These are phyloP conservation scores for Myripristis murdjan DNA, from an alignment of 2,797 vertebrate species.

Conservation along the genomic window DNA sequence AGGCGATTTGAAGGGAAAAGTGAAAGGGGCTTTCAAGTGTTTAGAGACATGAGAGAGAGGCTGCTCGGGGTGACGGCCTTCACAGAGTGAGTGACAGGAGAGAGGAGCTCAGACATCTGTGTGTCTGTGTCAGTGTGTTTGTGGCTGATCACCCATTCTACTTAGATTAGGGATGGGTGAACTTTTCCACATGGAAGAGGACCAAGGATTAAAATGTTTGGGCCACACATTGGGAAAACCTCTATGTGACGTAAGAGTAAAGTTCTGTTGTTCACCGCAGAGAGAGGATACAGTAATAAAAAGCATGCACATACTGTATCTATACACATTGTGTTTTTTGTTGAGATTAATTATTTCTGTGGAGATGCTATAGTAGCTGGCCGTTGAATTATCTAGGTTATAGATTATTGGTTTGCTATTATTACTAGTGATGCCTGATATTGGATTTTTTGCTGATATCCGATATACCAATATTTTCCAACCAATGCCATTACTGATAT, in stretches of 20 bases:
- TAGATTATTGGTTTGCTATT: background rate
- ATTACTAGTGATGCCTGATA: no score
- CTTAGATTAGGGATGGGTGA: slow-evolving; percentile 13
- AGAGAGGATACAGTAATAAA: no score
- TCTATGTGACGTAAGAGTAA: no score
- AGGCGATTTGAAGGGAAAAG: slow-evolving; percentile 91
- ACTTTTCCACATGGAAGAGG: slow-evolving; percentile 19
- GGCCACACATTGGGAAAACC: background rate
- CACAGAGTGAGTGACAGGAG: slow-evolving; percentile 87
- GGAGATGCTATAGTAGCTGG: background rate
- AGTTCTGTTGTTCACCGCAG: no score
- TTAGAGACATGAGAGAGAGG: slow-evolving; percentile 92
- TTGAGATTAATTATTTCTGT: background rate
- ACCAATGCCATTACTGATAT: no score
- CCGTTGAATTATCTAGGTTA: no score
- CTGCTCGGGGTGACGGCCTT: slow-evolving; percentile 88
- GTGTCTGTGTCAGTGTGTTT: slow-evolving; percentile 33
- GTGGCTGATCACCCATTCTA: slow-evolving; percentile 57
- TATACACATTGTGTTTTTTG: no score
- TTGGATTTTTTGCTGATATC: no score
- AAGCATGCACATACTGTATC: no score
- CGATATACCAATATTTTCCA: no score
- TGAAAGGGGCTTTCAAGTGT: slow-evolving; percentile 92
- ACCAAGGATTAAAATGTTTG: background rate
- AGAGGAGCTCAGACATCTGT: slow-evolving; percentile 68